Conservation (phyloP, 2,113 vertebrate species). For the Anthoscopus minutus region DNA sequence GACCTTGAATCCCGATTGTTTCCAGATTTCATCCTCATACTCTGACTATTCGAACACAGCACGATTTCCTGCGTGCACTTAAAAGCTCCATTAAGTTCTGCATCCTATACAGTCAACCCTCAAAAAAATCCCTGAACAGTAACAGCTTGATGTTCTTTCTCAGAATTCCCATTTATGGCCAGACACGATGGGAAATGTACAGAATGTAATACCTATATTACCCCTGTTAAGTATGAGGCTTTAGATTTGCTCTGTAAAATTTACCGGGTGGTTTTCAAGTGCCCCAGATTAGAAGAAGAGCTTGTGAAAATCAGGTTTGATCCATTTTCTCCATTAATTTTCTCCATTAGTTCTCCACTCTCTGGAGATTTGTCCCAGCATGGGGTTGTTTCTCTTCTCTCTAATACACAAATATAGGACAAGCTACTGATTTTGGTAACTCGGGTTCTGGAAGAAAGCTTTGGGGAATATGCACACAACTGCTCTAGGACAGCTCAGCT, state of each 20-base stretch:
- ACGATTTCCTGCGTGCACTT: not conserved
- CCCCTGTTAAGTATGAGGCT: not conserved
- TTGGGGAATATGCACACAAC: not conserved
- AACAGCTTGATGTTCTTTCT: not conserved
- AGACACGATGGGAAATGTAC: not conserved
- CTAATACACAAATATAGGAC: accelerated
- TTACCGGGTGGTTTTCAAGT: not conserved
- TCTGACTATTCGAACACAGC: not conserved
- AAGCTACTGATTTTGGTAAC: not conserved
- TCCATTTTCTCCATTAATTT: not conserved
- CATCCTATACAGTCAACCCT: not conserved
- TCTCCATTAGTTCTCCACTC: not conserved
- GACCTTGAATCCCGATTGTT: not conserved
- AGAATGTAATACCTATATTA: not conserved
- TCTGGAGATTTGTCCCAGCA: not conserved
- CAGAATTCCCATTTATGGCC: not conserved
- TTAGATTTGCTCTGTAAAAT: not conserved
- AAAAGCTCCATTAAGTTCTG: not conserved
- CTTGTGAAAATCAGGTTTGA: not conserved
- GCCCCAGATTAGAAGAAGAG: not conserved
- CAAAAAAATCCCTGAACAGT: not conserved
- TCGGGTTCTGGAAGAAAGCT: not conserved
- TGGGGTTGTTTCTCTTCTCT: not conserved
- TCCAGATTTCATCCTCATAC: not conserved
- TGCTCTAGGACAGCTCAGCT: not conserved